These are phyloP conservation scores for Aplodontia rufa DNA, from an alignment of 2,113 vertebrate genomes.

Conservation along the genomic window DNA sequence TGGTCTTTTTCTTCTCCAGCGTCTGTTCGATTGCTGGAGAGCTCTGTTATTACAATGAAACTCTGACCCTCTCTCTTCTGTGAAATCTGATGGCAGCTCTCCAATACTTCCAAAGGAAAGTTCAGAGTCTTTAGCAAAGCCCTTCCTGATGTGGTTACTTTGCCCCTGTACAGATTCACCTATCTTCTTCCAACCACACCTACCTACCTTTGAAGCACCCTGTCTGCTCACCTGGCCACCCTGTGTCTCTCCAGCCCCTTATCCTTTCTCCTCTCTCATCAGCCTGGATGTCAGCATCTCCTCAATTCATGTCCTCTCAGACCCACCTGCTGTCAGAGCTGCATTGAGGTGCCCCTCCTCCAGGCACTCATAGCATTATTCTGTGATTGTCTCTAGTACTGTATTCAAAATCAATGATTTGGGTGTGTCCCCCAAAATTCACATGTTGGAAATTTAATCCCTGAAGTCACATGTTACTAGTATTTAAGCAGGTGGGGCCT, in stretches of 20 bases:
- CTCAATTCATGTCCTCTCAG: not conserved
- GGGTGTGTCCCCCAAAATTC: not conserved
- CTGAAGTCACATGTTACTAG: not conserved
- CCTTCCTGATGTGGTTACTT: not conserved
- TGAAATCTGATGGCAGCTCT: not conserved
- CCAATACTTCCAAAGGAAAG: not conserved
- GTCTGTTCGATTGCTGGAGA: not conserved
- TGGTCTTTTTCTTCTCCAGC: not conserved
- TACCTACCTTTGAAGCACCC: not conserved
- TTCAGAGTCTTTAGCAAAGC: not conserved
- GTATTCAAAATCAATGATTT: not conserved
- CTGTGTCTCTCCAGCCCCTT: fast-evolving
- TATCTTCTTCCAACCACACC: not conserved
- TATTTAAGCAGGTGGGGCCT: not conserved
- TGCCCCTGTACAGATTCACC: not conserved
- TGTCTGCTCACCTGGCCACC: not conserved
- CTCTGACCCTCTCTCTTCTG: not conserved
- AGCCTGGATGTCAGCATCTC: not conserved
- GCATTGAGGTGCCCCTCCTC: not conserved
- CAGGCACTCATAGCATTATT: fast-evolving
- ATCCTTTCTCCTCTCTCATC: not conserved
- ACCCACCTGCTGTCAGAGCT: not conserved
- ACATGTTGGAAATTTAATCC: not conserved
- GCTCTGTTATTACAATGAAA: not conserved
- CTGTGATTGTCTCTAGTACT: not conserved